A percentile compares a stretch with the other conserved stretches of the same genome.
These are phyloP conservation scores for Eutrigla gurnardus DNA, from an alignment of 2,797 vertebrate species.

Conservation along the genomic window DNA sequence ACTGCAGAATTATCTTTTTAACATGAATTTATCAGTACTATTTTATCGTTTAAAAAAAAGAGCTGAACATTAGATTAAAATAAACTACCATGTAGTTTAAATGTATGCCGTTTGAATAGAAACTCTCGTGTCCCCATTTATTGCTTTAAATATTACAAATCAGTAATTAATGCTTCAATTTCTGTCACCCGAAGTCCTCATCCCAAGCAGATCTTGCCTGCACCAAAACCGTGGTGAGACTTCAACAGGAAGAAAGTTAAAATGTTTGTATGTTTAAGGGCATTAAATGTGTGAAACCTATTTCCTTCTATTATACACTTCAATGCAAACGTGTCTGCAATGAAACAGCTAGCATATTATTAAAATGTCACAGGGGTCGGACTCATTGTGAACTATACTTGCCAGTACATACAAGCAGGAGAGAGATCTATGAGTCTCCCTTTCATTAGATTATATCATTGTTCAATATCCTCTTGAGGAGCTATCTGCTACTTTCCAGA, in stretches of 20 bases:
- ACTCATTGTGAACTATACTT: not conserved
- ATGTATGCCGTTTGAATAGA: not conserved
- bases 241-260: not conserved
- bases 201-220: not conserved
- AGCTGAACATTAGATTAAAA: not conserved
- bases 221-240: not conserved
- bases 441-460: constrained; percentile 61
- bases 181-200: not conserved
- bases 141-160: not conserved
- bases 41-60: not conserved
- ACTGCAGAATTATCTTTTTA: not conserved
- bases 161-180: not conserved
- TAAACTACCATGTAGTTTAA: too few relatives aligned
- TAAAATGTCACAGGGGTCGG: constrained; percentile 4
- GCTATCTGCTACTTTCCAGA: constrained; percentile 21
- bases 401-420: not conserved
- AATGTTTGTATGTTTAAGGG: not conserved
- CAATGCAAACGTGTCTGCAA: not conserved
- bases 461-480: constrained; percentile 59
- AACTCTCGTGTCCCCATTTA: not conserved
- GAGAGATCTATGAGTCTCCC: constrained; percentile 10
- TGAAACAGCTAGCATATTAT: not conserved
- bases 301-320: not conserved
- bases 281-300: not conserved
- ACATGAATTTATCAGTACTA: not conserved